phyloP scores from a whole-genome alignment of 2,888 invertebrate species.

The Melanophora roralis region DNA sequence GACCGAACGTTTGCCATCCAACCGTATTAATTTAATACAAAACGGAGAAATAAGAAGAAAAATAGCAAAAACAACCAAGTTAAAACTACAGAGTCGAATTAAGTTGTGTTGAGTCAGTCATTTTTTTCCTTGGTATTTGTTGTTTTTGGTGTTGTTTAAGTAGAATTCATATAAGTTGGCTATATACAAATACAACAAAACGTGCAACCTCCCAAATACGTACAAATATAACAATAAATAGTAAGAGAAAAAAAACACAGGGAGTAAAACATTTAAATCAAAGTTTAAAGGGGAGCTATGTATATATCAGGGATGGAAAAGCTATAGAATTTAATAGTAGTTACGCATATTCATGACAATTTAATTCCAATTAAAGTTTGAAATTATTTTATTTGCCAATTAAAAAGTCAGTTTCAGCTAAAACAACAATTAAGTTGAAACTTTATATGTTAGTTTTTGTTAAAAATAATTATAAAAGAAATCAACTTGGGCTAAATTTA shows the following conservation, averaged over 20 bases:
- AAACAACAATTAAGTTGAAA: no score
- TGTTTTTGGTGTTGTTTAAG: neutral
- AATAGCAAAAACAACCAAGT: conserved; percentile 33
- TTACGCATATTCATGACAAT: no score
- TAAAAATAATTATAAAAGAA: no score
- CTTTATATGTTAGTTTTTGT: no score
- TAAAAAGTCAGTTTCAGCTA: no score
- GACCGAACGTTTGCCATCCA: conserved; percentile 28
- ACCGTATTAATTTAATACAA: conserved; percentile 33
- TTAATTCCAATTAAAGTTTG: no score
- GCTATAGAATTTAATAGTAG: no score
- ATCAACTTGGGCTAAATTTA: no score
- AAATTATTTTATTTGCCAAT: no score
- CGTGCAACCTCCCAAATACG: conserved; percentile 10
- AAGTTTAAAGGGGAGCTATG: no score
- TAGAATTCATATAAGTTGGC: conserved; percentile 4
- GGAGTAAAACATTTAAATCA: neutral
- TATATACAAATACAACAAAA: neutral
- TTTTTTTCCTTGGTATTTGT: neutral
- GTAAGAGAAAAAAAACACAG: neutral
- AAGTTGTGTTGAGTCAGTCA: conserved; percentile 29
- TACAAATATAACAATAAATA: neutral
- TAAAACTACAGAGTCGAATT: conserved; percentile 26
- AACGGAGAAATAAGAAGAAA: neutral
- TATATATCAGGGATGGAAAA: no score